Percentiles rank a stretch among this genome's conserved stretches.
phyloP scores from a whole-genome alignment of 2,797 vertebrate genomes.

The Rhabdomys pumilio region DNA sequence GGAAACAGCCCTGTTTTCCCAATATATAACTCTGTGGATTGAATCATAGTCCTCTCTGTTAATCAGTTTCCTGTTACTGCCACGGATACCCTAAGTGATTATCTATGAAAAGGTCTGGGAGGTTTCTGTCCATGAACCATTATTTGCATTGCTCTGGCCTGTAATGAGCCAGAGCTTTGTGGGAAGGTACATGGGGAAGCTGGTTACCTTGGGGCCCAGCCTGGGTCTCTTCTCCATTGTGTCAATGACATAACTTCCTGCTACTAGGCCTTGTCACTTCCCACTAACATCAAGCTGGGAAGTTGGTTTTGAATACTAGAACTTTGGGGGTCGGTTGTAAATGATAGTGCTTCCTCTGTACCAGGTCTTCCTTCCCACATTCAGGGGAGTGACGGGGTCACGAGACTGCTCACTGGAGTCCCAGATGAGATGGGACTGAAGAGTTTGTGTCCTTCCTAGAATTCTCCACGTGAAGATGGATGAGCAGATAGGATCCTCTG shows the following conservation, averaged over 20 bases:
- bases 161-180: not conserved
- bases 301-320: not conserved
- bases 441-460: not conserved
- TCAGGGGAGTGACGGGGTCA: not conserved
- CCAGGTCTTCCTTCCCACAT: not conserved
- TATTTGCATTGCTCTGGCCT: not conserved
- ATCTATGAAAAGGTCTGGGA: not conserved
- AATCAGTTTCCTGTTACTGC: not conserved
- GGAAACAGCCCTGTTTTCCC: not conserved
- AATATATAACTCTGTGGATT: not conserved
- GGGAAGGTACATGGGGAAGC: not conserved
- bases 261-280: not conserved
- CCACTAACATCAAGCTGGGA: not conserved
- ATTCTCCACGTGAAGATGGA: not conserved
- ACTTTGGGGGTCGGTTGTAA: not conserved
- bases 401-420: not conserved
- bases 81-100: not conserved
- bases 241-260: not conserved
- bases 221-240: no score
- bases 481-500: not conserved
- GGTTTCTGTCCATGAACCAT: not conserved
- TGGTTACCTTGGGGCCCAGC: not conserved
- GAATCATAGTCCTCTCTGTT: not conserved
- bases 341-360: no score
- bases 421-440: not conserved